Base-by-base conservation (phyloP, 1,140 invertebrate species). In the Temnothorax curvispinosus region DNA sequence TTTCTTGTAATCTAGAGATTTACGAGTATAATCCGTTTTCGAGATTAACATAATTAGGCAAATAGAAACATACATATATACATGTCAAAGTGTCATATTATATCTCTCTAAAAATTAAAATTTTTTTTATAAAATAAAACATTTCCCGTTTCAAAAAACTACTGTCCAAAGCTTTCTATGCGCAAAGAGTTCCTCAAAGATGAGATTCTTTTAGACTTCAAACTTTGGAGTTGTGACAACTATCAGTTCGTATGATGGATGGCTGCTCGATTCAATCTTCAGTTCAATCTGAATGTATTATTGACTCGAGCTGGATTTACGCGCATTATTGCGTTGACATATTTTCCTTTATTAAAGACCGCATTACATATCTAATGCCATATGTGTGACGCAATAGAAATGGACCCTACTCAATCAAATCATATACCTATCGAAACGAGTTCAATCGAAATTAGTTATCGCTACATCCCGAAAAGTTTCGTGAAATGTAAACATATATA, bases 391-490 rank as follows among this genome's bases (percentile, higher is more conserved):
- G 5, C 13, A 15, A 58, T 18, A 58, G n/a, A 18, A 38, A 44
- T 56, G 9, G 8, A 11, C 62, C 9, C 13, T 7, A 77, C 60
- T 60, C 7, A 76, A 60, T 76, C n/a, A 56, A 56, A 41, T 4
- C 6, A 27, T 15, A 3, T 27, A 58, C 27, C 27, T 27, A 27
- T 60, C 15, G 15, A 44, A 1, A 41, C 1, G 2, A 64, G 62
- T 65, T 86, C 50, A 62, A 85, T 85, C 67, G 21, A 75, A 75
- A 86, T 86, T 18, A 56, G 7, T 88, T 27, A 89, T 78, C 52
- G n/a, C 15, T 62, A 27, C 47, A 52, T 89, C 60, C 21, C 4
- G n/a, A 21, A 60, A 13, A 41, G 6, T 38, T n/a, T 76, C 32
- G 5, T 54, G 9, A 78, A 78, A 21, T 15, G 13, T 64, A 35